Evolutionary conservation across 2,113 vertebrate species (phyloP).

Genomic region (Hemicordylus capensis): DNA sequence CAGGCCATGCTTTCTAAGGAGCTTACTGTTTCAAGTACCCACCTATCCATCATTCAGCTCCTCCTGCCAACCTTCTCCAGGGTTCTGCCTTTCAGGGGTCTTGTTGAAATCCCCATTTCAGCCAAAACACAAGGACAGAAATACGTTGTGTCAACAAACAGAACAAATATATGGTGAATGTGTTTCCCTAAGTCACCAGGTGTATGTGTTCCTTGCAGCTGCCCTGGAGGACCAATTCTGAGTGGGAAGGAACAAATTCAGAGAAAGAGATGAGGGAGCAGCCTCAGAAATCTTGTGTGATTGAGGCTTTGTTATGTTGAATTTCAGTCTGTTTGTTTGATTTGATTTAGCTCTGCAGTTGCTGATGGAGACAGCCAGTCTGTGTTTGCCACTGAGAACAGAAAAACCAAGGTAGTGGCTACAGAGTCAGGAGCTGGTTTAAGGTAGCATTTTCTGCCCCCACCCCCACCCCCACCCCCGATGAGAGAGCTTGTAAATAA

Average conservation of each 20-base stretch:
- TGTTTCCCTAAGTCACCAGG: constrained; percentile 28
- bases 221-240: neutral
- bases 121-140: neutral
- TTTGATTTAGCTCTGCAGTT: constrained; percentile 57
- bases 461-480: no score
- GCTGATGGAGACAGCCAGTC: constrained; percentile 55
- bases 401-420: constrained; percentile 35
- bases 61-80: neutral
- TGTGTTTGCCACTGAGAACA: constrained; percentile 49
- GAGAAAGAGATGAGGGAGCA: neutral
- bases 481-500: constrained; percentile 17
- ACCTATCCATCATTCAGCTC: neutral
- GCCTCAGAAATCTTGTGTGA: neutral
- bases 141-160: constrained; percentile 17
- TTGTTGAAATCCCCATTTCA: constrained; percentile 28
- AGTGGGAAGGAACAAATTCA: neutral
- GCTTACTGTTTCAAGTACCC: constrained; percentile 14
- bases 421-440: constrained; percentile 26
- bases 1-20: neutral
- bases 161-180: constrained; percentile 11
- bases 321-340: constrained; percentile 17
- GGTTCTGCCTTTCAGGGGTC: constrained; percentile 5
- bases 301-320: constrained; percentile 7
- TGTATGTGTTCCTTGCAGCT: constrained; percentile 5
- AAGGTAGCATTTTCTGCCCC: constrained; percentile 21